A percentile compares a stretch with the other conserved stretches of the same genome.
Conservation (phyloP, 2,113 vertebrate species). For the Erinaceus europaeus region DNA sequence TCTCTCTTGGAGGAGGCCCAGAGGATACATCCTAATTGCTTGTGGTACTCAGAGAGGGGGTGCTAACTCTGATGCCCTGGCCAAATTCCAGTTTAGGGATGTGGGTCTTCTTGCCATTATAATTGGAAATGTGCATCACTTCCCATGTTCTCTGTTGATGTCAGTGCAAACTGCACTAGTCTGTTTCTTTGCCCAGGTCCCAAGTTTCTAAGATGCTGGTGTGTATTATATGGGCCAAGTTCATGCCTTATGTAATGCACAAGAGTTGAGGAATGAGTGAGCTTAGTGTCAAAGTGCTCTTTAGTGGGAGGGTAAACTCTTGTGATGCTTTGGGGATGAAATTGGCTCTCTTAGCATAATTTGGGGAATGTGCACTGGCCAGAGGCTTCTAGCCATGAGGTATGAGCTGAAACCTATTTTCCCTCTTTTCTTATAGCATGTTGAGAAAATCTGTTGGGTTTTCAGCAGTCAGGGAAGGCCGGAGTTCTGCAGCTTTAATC, state of each 20-base stretch:
- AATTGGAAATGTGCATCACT: conserved; percentile 72
- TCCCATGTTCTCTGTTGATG: conserved; percentile 69
- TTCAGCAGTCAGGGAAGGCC: conserved; percentile 77
- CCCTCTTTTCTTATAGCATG: conserved; percentile 82
- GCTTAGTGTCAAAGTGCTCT: conserved; percentile 21
- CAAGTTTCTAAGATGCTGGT: conserved; percentile 69
- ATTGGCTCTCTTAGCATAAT: conserved; percentile 65
- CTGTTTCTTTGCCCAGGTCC: conserved; percentile 62
- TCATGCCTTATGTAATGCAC: conserved; percentile 58
- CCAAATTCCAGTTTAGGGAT: conserved; percentile 78
- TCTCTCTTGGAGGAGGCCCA: conserved; percentile 69
- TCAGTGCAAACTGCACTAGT: conserved; percentile 65
- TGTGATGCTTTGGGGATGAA: conserved; percentile 51
- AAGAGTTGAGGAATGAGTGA: conserved; percentile 57
- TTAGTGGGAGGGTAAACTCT: conserved; percentile 49
- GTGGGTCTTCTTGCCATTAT: conserved; percentile 75
- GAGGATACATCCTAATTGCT: conserved; percentile 68
- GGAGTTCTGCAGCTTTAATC: conserved; percentile 84
- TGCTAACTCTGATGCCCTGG: conserved; percentile 78
- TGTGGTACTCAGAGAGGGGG: conserved; percentile 77
- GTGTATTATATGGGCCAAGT: conserved; percentile 61
- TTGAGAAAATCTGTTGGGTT: conserved; percentile 75
- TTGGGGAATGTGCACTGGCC: conserved; percentile 68
- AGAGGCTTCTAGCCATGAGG: conserved; percentile 77
- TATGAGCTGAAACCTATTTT: conserved; percentile 82